Percentiles rank a stretch among this genome's conserved stretches.
Evolutionary conservation across 2,113 vertebrate genomes (phyloP).

Genomic region (Nicator chloris): DNA sequence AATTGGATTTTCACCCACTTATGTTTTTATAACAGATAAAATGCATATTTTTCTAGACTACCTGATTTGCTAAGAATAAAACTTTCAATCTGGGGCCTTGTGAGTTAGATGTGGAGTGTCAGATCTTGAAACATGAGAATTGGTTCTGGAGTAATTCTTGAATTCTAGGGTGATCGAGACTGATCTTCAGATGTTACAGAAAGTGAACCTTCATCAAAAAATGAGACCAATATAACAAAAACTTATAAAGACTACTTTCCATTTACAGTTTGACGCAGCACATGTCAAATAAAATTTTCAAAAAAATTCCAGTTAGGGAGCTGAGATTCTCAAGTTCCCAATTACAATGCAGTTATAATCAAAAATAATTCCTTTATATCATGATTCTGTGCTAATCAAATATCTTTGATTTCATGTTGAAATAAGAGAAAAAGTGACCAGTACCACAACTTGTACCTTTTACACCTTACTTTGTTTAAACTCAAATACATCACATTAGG

Average conservation of each 20-base stretch:
- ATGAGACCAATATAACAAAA: background rate
- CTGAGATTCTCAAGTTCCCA: background rate
- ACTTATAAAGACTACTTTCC: background rate
- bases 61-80: background rate
- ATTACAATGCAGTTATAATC: background rate
- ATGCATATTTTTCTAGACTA: background rate
- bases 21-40: background rate
- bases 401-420: background rate
- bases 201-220: background rate
- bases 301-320: background rate
- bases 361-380: background rate
- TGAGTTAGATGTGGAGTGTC: background rate
- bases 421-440: background rate
- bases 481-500: background rate
- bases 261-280: background rate
- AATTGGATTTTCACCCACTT: background rate
- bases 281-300: background rate
- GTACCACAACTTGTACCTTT: background rate
- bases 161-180: background rate
- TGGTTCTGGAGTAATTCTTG: background rate
- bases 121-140: background rate
- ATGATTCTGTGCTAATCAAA: background rate
- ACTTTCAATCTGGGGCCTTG: background rate
- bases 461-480: background rate
- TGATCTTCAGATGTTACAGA: background rate